A percentile compares a stretch with the other conserved stretches of the same genome.
phyloP scores from a whole-genome alignment of 2,113 vertebrate species.

The Austrofundulus limnaeus region DNA sequence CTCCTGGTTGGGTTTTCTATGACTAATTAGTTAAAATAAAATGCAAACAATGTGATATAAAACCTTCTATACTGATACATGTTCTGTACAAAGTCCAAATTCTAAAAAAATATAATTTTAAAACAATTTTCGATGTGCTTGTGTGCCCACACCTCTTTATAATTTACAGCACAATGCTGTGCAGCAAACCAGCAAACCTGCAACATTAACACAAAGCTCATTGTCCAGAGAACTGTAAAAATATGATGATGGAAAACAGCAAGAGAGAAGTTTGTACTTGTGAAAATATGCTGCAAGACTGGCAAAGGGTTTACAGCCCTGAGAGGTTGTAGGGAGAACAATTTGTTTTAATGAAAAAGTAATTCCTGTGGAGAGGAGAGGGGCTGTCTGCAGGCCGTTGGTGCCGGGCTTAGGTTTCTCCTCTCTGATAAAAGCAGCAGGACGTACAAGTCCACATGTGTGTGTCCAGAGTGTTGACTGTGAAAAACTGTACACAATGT shows the following conservation, averaged over 20 bases:
- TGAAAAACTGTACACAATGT: conserved; percentile 41
- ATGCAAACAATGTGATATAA: too few relatives aligned
- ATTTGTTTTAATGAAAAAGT: conserved; percentile 75
- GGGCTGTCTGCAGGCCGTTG: conserved; percentile 66
- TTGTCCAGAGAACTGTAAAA: conserved; percentile 67
- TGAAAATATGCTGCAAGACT: conserved; percentile 47
- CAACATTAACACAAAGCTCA: conserved; percentile 32
- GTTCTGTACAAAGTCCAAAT: too few relatives aligned
- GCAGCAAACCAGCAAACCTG: conserved; percentile 38
- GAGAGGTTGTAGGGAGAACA: conserved; percentile 57
- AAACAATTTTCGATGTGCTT: conserved; percentile 13
- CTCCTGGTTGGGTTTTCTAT: too few relatives aligned
- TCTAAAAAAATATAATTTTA: background rate
- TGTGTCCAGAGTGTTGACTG: conserved; percentile 38
- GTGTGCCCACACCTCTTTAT: conserved; percentile 16
- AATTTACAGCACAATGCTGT: conserved; percentile 56
- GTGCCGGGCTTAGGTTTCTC: conserved; percentile 74
- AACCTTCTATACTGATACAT: too few relatives aligned
- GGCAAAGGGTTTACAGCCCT: conserved; percentile 50
- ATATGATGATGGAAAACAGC: conserved; percentile 17
- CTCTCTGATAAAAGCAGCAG: conserved; percentile 69
- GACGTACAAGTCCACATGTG: conserved; percentile 51
- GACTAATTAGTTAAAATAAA: too few relatives aligned
- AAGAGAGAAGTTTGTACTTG: conserved; percentile 38
- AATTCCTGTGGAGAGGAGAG: conserved; percentile 57